A percentile compares a stretch with the other conserved stretches of the same genome.
phyloP scores from a whole-genome alignment of 2,888 invertebrate genomes.

The Alentia gelatinosa region DNA sequence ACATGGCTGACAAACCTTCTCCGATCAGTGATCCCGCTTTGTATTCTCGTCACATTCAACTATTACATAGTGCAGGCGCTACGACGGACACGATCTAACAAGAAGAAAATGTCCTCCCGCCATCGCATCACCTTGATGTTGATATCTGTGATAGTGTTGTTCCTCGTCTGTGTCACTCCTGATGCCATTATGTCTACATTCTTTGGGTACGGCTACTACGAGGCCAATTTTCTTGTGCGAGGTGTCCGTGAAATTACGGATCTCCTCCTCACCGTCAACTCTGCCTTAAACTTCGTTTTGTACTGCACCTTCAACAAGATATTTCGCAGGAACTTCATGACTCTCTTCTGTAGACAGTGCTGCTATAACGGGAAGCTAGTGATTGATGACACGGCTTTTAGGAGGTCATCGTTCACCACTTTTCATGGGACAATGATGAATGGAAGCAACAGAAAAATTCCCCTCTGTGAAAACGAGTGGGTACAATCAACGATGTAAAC shows the following conservation, averaged over 20 bases:
- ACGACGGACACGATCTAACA: constrained; percentile 68
- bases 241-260: constrained; percentile 68
- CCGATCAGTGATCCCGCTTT: constrained; percentile 77
- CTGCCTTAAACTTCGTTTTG: constrained; percentile 62
- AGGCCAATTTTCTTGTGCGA: constrained; percentile 62
- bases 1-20: constrained; percentile 77
- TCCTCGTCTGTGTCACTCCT: constrained; percentile 67
- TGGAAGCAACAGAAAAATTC: constrained; percentile 39
- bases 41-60: constrained; percentile 76
- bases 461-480: constrained; percentile 53
- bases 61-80: constrained; percentile 77
- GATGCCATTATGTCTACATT: constrained; percentile 69
- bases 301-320: constrained; percentile 63
- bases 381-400: neutral
- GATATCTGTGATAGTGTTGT: constrained; percentile 68
- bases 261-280: constrained; percentile 64
- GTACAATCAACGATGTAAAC: constrained; percentile 11
- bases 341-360: constrained; percentile 55
- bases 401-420: constrained; percentile 44
- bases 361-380: neutral
- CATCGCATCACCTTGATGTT: constrained; percentile 69
- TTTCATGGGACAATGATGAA: constrained; percentile 47
- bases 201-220: constrained; percentile 65
- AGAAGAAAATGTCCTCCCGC: constrained; percentile 53
- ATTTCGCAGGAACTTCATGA: constrained; percentile 57